Evolutionary conservation across 2,888 invertebrate genomes (phyloP), one percentile per base, ranked within the genome.

Genomic region (Drosophila prostipennis): DNA sequence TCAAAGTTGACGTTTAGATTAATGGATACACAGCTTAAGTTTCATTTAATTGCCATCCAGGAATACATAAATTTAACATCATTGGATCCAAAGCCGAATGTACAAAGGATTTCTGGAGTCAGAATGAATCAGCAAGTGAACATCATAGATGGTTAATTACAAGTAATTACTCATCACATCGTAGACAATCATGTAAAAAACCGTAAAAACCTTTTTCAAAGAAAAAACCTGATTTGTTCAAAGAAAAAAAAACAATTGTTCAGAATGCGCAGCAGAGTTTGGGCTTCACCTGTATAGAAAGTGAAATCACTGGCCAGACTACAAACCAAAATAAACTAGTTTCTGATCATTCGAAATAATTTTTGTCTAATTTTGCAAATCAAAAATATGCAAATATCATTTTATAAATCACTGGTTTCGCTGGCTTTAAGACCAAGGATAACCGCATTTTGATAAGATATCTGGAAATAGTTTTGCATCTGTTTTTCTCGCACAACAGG

Each of bases 121-220:
- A 34, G 4, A 23, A 40, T 58, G 57, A 58, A n/a, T 58, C 11
- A 58, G 29, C 29, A 39, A 16, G 16, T 11, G 1, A 53, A 32
- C 54, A 53, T 54, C 3, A 11, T 19, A 7, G 8, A 19, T 53
- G 39, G 19, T 11, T 39, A 29, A 61, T 61, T 61, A 26, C 60
- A 60, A 29, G 10, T 60, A 46, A 46, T 60, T 61, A 61, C 60
- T 61, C 45, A 58, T 55, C 13, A 26, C 32, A 57, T 39, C 8
- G 29, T n/a, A 13, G n/a, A 13, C 8, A 58, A 32, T 32, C 55
- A 40, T 40, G 40, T 32, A 58, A 58, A 32, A 34, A 40, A 32
- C 46, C 26, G 16, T 29, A 13, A 13, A 56, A 26, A 26, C 37
- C 14, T 23, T 8, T 19, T 34, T 7, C 3, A 19, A 43, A 29